phyloP scores from a whole-genome alignment of 1,140 invertebrate genomes.

The Metaphire vulgaris region DNA sequence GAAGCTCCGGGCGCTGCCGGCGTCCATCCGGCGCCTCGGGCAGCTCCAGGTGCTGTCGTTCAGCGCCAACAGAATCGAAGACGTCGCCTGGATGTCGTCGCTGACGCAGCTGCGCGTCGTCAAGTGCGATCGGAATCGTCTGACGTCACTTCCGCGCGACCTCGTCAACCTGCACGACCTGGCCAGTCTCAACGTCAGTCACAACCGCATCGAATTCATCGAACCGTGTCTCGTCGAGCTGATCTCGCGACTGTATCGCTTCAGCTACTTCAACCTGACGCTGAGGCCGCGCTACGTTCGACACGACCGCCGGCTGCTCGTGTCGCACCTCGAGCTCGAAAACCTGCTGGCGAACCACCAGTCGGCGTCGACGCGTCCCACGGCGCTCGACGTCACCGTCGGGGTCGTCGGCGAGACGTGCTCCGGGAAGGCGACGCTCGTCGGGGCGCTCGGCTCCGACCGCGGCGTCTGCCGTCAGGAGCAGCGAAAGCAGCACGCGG shows the following conservation, averaged over 20 bases:
- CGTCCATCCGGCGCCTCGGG: constrained; percentile 12
- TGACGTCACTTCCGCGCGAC: constrained; percentile 24
- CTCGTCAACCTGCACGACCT: constrained; percentile 26
- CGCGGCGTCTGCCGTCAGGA: constrained; percentile 14
- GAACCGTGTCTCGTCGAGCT: constrained; percentile 24
- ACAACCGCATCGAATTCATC: constrained; percentile 25
- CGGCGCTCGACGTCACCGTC: constrained; percentile 19
- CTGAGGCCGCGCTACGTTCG: constrained; percentile 20
- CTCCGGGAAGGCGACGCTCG: constrained; percentile 28
- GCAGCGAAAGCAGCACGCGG: background rate
- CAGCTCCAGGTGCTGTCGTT: constrained; percentile 27
- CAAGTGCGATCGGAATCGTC: constrained; percentile 26
- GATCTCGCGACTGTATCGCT: constrained; percentile 27
- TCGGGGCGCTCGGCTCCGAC: constrained; percentile 16
- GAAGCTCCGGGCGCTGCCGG: constrained; percentile 16
- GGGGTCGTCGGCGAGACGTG: constrained; percentile 29
- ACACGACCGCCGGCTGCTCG: constrained; percentile 14
- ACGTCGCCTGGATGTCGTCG: constrained; percentile 23
- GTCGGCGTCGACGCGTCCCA: constrained; percentile 9
- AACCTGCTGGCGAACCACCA: constrained; percentile 4
- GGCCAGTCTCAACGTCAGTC: constrained; percentile 28
- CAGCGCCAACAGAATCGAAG: constrained; percentile 27
- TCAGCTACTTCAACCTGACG: constrained; percentile 31
- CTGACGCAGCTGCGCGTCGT: constrained; percentile 20
- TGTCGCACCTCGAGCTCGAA: constrained; percentile 25